Base-by-base conservation (phyloP, 2,113 vertebrate species). In the Elephas maximus region DNA sequence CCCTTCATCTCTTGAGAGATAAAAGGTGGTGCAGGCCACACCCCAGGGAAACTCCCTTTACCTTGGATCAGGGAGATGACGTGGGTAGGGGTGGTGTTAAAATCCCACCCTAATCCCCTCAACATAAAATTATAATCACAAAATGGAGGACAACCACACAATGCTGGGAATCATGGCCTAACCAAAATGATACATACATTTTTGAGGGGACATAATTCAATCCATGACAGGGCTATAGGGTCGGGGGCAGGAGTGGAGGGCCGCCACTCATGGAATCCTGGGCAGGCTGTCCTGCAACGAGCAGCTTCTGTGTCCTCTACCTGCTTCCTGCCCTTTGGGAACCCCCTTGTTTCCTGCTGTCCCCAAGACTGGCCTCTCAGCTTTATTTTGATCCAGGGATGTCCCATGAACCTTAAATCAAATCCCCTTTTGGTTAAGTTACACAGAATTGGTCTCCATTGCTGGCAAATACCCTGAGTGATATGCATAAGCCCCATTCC, bases 221-320 rank as follows among this genome's bases (percentile, higher is more conserved):
- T 37, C 37, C 37, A 37, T 37, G 37, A 37, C 37, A 37, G 37
- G 37, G 8, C 14, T 45, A 41, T 23, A 23, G 45, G 3, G 7
- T 18, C 7, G 0, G 57, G 23, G 7, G 8, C 20, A 23, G 41
- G 4, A 14, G 8, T 18, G 0, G 18, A 73, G 23, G n/a, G 9
- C 45, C 44, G 14, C 10, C 23, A 71, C 48, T 65, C 2, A 37
- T 17, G 26, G 74, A 28, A 10, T 33, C 26, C 51, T 45, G 17
- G 28, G 23, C 30, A 17, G 26, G 18, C 12, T 69, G 45, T 44
- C 37, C 73, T 82, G 23, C 62, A n/a, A 1, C 0, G 15, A 67
- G n/a, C 44, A 88, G 28, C 82, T 85, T 80, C 67, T 76, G 12
- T 51, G 37, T 79, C 62, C 30, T 51, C 45, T 80, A 33, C 12